phyloP scores from a whole-genome alignment of 2,113 vertebrate species.

The Australoheros scitulus region DNA sequence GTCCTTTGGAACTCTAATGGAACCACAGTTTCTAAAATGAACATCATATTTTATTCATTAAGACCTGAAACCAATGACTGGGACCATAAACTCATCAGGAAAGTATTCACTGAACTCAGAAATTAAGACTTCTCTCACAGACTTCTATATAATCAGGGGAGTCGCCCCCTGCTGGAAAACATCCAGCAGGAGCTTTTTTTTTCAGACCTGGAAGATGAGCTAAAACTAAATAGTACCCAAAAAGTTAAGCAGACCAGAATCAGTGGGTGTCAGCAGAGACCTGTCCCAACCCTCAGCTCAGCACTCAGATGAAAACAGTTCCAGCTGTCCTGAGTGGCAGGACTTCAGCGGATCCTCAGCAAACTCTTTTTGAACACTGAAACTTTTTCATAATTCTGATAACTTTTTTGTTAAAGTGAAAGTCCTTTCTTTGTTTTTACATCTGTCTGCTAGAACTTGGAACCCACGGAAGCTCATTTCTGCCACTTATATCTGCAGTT shows the following conservation, averaged over 20 bases:
- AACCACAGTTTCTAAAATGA: neutral
- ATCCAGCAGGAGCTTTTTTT: fast-evolving
- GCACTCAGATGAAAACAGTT: neutral
- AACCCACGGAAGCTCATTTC: too few relatives aligned
- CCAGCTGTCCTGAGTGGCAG: too few relatives aligned
- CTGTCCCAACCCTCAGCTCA: neutral
- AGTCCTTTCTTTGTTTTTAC: neutral
- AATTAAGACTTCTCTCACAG: neutral
- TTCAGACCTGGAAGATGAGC: neutral
- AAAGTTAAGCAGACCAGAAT: neutral
- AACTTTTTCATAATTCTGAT: neutral
- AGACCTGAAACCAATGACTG: neutral
- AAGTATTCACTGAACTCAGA: neutral
- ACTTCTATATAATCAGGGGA: neutral
- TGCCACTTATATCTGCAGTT: too few relatives aligned
- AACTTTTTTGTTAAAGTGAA: neutral
- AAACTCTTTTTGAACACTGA: neutral
- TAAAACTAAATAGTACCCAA: neutral
- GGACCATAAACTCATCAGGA: neutral
- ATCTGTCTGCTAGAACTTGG: too few relatives aligned
- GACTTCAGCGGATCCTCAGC: neutral
- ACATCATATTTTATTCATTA: neutral
- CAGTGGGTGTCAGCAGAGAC: neutral
- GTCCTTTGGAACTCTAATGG: neutral
- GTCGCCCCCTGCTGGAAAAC: neutral